Percentiles rank a stretch among this genome's conserved stretches.
These are phyloP conservation scores for Lasioglossum lativentre DNA, from an alignment of 2,888 invertebrate genomes.

Conservation along the genomic window DNA sequence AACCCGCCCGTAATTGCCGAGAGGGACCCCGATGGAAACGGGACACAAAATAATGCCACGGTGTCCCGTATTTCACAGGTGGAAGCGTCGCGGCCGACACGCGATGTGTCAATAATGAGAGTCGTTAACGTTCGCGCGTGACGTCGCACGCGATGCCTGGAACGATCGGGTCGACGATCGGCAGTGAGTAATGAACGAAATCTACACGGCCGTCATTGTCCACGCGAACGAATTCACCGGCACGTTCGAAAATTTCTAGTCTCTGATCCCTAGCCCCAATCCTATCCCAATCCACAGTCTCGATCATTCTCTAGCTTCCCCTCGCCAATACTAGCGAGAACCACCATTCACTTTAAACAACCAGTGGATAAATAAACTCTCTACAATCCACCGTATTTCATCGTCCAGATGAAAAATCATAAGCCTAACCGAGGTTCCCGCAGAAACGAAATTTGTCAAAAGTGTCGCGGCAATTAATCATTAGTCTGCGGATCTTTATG, in stretches of 20 bases:
- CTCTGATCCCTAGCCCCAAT: too few species aligned
- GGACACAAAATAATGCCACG: slow-evolving; percentile 7
- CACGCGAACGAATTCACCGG: not conserved
- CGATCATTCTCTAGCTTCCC: too few species aligned
- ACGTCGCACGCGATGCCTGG: slow-evolving; percentile 49
- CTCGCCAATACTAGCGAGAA: not conserved
- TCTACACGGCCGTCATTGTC: not conserved
- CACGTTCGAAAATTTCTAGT: not conserved
- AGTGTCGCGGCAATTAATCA: not conserved
- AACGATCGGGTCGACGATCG: slow-evolving; percentile 27
- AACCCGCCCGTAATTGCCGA: slow-evolving; percentile 36
- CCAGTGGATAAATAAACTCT: too few species aligned
- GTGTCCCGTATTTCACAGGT: slow-evolving; percentile 33
- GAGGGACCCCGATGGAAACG: slow-evolving; percentile 26
- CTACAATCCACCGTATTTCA: too few species aligned
- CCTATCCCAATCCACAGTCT: too few species aligned
- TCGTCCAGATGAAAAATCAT: not conserved
- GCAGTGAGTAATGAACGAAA: slow-evolving; percentile 12
- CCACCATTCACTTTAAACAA: not conserved
- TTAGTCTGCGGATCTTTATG: too few species aligned
- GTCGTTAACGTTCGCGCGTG: slow-evolving; percentile 59
- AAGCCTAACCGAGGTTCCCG: not conserved
- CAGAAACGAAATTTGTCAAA: not conserved
- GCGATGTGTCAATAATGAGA: slow-evolving; percentile 64
- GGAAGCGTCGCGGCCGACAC: slow-evolving; percentile 46